Percentiles rank a stretch among this genome's conserved stretches.
phyloP scores from a whole-genome alignment of 2,797 vertebrate species.

The Dromococcyx pavoninus region DNA sequence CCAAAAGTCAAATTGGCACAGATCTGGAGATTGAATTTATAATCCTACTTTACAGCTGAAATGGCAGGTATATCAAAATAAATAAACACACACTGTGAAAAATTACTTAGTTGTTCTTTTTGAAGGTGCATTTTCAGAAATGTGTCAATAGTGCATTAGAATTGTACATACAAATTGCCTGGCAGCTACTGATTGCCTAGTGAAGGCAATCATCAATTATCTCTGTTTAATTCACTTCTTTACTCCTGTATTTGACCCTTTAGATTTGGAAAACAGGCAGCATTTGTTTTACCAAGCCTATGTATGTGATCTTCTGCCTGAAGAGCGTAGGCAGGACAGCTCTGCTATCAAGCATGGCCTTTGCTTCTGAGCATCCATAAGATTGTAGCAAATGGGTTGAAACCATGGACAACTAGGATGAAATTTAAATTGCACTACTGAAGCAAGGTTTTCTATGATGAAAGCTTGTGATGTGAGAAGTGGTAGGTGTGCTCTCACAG shows the following conservation, averaged over 20 bases:
- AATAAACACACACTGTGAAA: neutral
- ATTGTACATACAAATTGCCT: neutral
- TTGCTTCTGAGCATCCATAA: neutral
- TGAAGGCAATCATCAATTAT: neutral
- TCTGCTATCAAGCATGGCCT: neutral
- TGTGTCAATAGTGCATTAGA: neutral
- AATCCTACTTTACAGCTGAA: neutral
- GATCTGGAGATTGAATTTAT: neutral
- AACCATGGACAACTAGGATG: neutral
- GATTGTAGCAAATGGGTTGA: neutral
- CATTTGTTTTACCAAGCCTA: neutral
- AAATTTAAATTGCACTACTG: neutral
- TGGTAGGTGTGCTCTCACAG: neutral
- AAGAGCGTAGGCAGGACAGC: neutral
- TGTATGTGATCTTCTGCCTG: neutral
- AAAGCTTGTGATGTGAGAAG: neutral
- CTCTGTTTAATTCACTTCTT: neutral
- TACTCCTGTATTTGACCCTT: neutral
- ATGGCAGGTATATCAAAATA: neutral
- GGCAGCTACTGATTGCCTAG: neutral
- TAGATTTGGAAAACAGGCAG: neutral
- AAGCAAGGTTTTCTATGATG: neutral
- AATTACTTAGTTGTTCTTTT: neutral
- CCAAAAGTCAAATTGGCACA: neutral
- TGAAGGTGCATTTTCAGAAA: neutral